Evolutionary conservation across 2,888 invertebrate genomes (phyloP).

Genomic region (Stenotaenia linearis): DNA sequence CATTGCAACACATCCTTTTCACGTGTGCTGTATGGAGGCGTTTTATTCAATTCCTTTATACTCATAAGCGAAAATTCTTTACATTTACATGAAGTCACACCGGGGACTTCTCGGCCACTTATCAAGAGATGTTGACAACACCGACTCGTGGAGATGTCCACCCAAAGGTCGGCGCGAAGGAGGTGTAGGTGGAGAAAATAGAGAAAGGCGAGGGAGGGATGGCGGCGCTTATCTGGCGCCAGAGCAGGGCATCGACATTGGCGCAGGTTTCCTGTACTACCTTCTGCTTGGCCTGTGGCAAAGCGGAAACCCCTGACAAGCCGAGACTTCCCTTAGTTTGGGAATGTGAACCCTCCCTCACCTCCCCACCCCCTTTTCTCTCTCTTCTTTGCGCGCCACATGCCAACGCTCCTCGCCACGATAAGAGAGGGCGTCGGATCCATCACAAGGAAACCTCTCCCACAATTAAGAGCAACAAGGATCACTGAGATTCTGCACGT

Average conservation of each 20-base stretch:
- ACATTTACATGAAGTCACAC: not conserved
- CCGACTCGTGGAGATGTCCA: slow-evolving; percentile 11
- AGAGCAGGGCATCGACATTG: slow-evolving; percentile 28
- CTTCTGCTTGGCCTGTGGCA: slow-evolving; percentile 26
- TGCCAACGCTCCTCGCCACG: slow-evolving; percentile 4
- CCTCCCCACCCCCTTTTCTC: not conserved
- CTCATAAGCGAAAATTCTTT: not conserved
- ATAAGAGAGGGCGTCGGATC: slow-evolving; percentile 26
- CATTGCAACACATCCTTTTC: slow-evolving; percentile 20
- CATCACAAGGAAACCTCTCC: slow-evolving; percentile 23
- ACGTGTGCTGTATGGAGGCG: not conserved
- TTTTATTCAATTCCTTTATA: not conserved
- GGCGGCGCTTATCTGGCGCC: slow-evolving; percentile 24
- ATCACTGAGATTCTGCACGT: slow-evolving; percentile 26
- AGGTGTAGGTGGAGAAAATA: slow-evolving; percentile 9
- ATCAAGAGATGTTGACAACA: slow-evolving; percentile 1
- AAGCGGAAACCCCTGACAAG: slow-evolving; percentile 30
- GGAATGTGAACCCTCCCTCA: slow-evolving; percentile 16
- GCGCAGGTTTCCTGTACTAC: slow-evolving; percentile 31
- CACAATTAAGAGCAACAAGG: slow-evolving; percentile 26
- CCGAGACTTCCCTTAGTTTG: slow-evolving; percentile 27
- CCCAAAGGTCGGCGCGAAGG: slow-evolving; percentile 6
- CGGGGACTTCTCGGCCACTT: not conserved
- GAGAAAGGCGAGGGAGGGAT: not conserved
- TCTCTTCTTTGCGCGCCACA: slow-evolving; percentile 21